Conservation (phyloP, 1,140 invertebrate species). For the Eupristina koningsbergeri region DNA sequence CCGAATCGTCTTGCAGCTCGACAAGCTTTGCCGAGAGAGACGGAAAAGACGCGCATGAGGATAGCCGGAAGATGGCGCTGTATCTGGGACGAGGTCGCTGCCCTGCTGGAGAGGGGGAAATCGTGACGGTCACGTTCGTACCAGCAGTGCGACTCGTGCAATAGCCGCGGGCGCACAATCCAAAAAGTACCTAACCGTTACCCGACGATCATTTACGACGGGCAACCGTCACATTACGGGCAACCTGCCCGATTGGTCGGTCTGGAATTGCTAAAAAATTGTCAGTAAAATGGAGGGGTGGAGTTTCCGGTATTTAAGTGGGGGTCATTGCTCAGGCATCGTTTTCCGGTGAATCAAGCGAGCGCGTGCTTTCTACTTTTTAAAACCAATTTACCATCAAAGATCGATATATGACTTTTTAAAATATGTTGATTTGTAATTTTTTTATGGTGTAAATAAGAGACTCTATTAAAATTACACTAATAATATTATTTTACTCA, state of each 20-base stretch:
- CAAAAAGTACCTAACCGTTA: no score
- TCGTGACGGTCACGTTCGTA: background rate
- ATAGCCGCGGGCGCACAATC: background rate
- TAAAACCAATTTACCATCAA: background rate
- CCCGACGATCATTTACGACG: background rate
- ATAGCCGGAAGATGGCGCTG: slow-evolving; percentile 45
- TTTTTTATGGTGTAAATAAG: background rate
- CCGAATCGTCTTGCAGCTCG: slow-evolving; percentile 44
- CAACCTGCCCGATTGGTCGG: background rate
- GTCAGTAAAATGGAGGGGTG: slow-evolving; percentile 10
- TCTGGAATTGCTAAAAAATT: background rate
- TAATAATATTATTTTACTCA: background rate
- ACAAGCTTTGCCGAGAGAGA: slow-evolving; percentile 41
- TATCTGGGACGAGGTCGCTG: slow-evolving; percentile 40
- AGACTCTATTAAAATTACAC: background rate
- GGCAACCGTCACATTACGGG: background rate
- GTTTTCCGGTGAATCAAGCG: slow-evolving; percentile 38
- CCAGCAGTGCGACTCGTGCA: no score
- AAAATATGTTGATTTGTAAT: background rate
- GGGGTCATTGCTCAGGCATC: background rate
- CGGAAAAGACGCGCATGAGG: slow-evolving; percentile 34
- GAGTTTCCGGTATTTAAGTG: slow-evolving; percentile 17
- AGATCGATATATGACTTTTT: background rate
- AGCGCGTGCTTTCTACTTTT: background rate
- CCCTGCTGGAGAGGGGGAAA: background rate